A percentile compares a stretch with the other conserved stretches of the same genome.
These are phyloP conservation scores for Scaptomyza polygonia DNA, from an alignment of 2,888 invertebrate species.

Conservation along the genomic window DNA sequence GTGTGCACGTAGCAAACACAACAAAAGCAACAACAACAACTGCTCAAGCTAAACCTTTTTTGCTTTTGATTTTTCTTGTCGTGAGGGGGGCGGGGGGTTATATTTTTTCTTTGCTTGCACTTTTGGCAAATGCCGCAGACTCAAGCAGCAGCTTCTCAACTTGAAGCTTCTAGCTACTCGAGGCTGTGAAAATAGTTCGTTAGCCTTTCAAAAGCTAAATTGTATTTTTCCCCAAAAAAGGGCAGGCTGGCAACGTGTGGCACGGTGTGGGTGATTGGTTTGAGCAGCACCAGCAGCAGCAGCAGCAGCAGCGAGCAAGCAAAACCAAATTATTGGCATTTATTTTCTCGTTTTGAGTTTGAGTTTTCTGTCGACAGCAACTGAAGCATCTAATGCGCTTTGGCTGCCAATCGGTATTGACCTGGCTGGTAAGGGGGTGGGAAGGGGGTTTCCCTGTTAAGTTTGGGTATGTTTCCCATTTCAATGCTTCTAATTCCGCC, in stretches of 20 bases:
- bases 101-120: slow-evolving; percentile 60
- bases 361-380: slow-evolving; percentile 44
- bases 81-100: not conserved
- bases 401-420: slow-evolving; percentile 24
- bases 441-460: not conserved
- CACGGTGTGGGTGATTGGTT: slow-evolving; percentile 74
- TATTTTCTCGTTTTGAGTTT: slow-evolving; percentile 74
- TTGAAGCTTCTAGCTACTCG: slow-evolving; percentile 32
- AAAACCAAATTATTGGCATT: slow-evolving; percentile 79
- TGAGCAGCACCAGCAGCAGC: slow-evolving; percentile 27
- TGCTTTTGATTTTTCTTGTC: slow-evolving; percentile 61
- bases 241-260: slow-evolving; percentile 48
- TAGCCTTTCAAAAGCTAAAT: slow-evolving; percentile 77
- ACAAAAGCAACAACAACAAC: slow-evolving; percentile 47
- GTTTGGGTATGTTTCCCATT: slow-evolving; percentile 26
- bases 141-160: slow-evolving; percentile 33
- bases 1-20: slow-evolving; percentile 79
- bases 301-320: slow-evolving; percentile 9
- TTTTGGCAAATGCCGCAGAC: slow-evolving; percentile 63
- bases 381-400: slow-evolving; percentile 77
- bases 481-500: slow-evolving; percentile 71
- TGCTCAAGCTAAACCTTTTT: slow-evolving; percentile 57
- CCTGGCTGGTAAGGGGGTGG: no score
- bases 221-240: slow-evolving; percentile 74
- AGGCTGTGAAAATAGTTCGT: slow-evolving; percentile 76